Evolutionary conservation across 2,888 invertebrate genomes (phyloP), one percentile per base, ranked within the genome.

Genomic region (Metopia argyrocephala): DNA sequence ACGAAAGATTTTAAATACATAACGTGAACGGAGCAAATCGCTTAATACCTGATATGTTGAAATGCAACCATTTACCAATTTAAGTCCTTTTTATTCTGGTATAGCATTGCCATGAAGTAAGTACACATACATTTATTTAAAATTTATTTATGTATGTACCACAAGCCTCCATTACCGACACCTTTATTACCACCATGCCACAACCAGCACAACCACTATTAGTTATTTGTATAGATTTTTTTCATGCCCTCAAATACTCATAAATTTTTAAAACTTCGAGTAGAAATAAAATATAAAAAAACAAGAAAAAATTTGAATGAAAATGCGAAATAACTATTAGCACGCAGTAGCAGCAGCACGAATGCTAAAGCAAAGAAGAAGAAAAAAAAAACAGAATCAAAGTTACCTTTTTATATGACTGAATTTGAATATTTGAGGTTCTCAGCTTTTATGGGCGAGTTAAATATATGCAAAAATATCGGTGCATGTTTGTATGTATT

Each of bases 201-300:
- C 56, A 38, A 38, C 76, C 69, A 69, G 69, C 61, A 69, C 31
- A 62, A 64, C 66, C 74, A 57, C 73, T 61, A 27, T 59, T 64
- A 64, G 74, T 74, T 68, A 68, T 79, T 79, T 79, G 57, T 79
- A 64, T 52, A 50, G 21, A 69, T 59, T 69, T 59, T 61, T 54
- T 68, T 9, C 54, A 62, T 76, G 56, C 50, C 68, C 68, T 76
- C 68, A 76, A 71, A 80, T 66, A 45, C 71, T 80, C 76, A 74
- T 80, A 80, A 80, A 80, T 80, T 66, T 71, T 21, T 15, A 68
- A 76, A 76, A 73, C 66, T 80, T 80, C 76, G 65, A 66, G 76
- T 68, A 31, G 71, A 62, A 70, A 68, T 71, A 76, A 68, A 68
- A 61, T 46, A 52, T 27, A 38, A 9, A 9, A 20, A 18, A 12